Conservation (phyloP, 2,888 invertebrate genomes). For the Lochmaea capreae region DNA sequence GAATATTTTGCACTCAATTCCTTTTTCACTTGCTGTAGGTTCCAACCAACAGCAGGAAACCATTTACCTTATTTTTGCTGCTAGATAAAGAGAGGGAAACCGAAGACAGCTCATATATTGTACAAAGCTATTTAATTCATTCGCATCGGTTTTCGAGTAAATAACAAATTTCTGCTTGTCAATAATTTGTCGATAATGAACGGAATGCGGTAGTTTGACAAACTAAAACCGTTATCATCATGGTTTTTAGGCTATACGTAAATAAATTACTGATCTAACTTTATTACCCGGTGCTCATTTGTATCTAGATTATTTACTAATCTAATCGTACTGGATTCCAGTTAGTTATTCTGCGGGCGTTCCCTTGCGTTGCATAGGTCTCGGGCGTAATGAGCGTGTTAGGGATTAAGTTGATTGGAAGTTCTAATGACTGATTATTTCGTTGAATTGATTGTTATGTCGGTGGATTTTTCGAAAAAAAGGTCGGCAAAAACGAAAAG, state of each 20-base stretch:
- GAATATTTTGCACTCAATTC: too few species aligned
- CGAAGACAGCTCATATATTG: neutral
- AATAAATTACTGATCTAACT: slow-evolving; percentile 40
- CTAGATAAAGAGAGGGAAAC: neutral
- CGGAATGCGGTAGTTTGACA: slow-evolving; percentile 35
- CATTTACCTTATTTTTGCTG: too few species aligned
- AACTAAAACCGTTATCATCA: slow-evolving; percentile 39
- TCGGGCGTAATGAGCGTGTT: slow-evolving; percentile 35
- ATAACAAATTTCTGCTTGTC: slow-evolving; percentile 29
- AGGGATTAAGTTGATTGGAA: slow-evolving; percentile 38
- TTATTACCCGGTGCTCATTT: slow-evolving; percentile 33
- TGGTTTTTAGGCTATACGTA: slow-evolving; percentile 33
- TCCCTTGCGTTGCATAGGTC: slow-evolving; percentile 20
- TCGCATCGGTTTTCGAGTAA: slow-evolving; percentile 10
- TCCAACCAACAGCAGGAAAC: too few species aligned
- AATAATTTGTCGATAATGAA: slow-evolving; percentile 38
- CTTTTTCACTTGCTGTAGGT: too few species aligned
- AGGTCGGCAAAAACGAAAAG: neutral
- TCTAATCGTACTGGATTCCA: slow-evolving; percentile 38
- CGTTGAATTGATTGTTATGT: slow-evolving; percentile 24
- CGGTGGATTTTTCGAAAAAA: slow-evolving; percentile 11
- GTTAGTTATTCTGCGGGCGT: slow-evolving; percentile 30
- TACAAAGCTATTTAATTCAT: slow-evolving; percentile 26
- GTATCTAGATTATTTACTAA: slow-evolving; percentile 41
- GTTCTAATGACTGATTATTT: slow-evolving; percentile 34